Conservation (phyloP, 2,113 vertebrate species). For the Artemisiospiza belli region DNA sequence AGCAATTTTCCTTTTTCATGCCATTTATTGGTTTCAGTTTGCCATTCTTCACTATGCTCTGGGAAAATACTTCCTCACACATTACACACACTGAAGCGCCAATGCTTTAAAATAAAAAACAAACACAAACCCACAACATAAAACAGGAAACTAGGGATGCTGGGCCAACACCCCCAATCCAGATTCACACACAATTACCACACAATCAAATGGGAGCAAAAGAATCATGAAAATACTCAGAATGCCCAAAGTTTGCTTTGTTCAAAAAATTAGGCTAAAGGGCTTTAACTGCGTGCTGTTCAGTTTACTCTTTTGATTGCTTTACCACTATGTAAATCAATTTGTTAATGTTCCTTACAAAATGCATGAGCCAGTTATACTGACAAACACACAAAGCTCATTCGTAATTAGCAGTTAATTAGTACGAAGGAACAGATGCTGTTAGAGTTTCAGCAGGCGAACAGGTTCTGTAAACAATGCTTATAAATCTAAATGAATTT, state of each 20-base stretch:
- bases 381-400: constrained; percentile 87
- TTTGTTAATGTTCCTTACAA: constrained; percentile 88
- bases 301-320: constrained; percentile 81
- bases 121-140: background rate
- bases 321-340: constrained; percentile 83
- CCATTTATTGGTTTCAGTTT: background rate
- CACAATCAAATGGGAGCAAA: background rate
- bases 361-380: constrained; percentile 85
- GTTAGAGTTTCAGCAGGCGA: constrained; percentile 85
- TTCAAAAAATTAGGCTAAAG: constrained; percentile 66
- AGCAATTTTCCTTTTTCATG: background rate
- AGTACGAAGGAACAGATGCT: constrained; percentile 94
- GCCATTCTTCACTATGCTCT: too few species aligned
- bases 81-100: background rate
- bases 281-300: constrained; percentile 75
- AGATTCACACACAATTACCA: background rate
- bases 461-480: constrained; percentile 97
- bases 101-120: background rate
- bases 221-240: background rate
- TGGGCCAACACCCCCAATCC: background rate
- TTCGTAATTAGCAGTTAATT: constrained; percentile 96
- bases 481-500: constrained; percentile 91
- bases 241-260: constrained; percentile 46
- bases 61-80: background rate
- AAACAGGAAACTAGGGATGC: background rate